Percentiles rank a stretch among this genome's conserved stretches.
phyloP scores from a whole-genome alignment of 2,113 vertebrate species.

The Illadopsis cleaveri region DNA sequence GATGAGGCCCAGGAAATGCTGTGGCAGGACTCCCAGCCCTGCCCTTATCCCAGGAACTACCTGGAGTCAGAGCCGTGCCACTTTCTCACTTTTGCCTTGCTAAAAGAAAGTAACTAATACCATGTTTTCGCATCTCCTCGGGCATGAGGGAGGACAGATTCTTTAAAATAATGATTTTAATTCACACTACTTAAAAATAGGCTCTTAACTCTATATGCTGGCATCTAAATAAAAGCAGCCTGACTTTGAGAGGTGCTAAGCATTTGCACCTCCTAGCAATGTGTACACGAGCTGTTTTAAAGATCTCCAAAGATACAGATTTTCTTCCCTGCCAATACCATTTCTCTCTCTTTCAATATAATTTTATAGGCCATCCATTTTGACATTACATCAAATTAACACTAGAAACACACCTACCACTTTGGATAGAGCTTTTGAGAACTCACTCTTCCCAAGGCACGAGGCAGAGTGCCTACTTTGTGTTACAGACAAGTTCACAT shows the following conservation, averaged over 20 bases:
- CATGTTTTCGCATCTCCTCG: not conserved
- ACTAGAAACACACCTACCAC: conserved; percentile 43
- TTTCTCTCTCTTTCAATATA: conserved; percentile 40
- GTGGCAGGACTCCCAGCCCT: not conserved
- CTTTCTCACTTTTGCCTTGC: not conserved
- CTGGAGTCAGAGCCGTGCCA: not conserved
- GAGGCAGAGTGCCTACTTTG: conserved; percentile 24
- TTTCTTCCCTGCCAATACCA: conserved; percentile 44
- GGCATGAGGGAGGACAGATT: conserved; percentile 53
- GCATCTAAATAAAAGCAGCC: conserved; percentile 68
- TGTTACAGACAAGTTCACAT: conserved; percentile 13
- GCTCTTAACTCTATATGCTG: conserved; percentile 52
- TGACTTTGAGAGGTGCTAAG: conserved; percentile 68
- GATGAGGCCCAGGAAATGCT: not conserved
- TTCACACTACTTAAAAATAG: conserved; percentile 62
- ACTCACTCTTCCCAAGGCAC: not conserved
- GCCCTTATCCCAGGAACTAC: not conserved
- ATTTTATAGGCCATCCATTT: conserved; percentile 55
- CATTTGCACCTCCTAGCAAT: conserved; percentile 64
- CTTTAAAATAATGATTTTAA: conserved; percentile 59
- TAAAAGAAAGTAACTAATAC: not conserved
- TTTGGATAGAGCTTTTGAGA: conserved; percentile 29
- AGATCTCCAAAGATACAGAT: conserved; percentile 62
- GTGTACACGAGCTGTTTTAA: conserved; percentile 63
- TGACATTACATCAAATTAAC: conserved; percentile 58